Conservation (phyloP, 2,888 invertebrate species). For the Heteromyza rotundicornis region DNA sequence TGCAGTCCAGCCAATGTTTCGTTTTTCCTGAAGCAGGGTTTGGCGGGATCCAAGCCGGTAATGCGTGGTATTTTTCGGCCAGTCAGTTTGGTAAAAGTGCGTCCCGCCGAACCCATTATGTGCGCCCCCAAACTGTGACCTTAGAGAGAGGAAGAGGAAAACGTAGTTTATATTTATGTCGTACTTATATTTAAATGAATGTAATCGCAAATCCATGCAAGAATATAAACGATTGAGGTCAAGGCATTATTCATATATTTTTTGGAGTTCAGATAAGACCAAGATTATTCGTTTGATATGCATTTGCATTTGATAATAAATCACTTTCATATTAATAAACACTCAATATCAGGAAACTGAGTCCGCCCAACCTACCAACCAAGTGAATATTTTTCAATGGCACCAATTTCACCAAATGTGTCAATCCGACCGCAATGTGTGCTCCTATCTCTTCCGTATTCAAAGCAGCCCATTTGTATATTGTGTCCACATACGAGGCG, state of each 20-base stretch:
- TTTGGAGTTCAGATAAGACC: too few relatives aligned
- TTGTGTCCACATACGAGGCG: conserved; percentile 51
- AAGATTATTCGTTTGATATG: too few relatives aligned
- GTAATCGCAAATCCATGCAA: too few relatives aligned
- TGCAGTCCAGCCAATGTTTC: conserved; percentile 44
- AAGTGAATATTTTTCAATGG: conserved; percentile 53
- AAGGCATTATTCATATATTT: too few relatives aligned
- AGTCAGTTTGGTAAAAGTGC: conserved; percentile 47
- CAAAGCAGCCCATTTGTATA: conserved; percentile 58
- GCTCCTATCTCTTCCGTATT: conserved; percentile 58
- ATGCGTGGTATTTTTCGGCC: conserved; percentile 47
- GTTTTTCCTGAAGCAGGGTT: conserved; percentile 54
- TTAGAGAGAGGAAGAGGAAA: conserved; percentile 23
- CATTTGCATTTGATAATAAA: too few relatives aligned
- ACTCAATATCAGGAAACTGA: neutral
- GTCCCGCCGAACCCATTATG: conserved; percentile 55
- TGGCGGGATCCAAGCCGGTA: conserved; percentile 60
- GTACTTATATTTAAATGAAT: too few relatives aligned
- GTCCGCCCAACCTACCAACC: conserved; percentile 38
- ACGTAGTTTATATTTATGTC: neutral
- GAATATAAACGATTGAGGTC: too few relatives aligned
- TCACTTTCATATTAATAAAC: too few relatives aligned
- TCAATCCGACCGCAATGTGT: conserved; percentile 45
- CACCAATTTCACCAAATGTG: conserved; percentile 41
- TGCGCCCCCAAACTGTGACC: conserved; percentile 61